Evolutionary conservation across 1,140 invertebrate species (phyloP).

Genomic region (Papilio glaucus): DNA sequence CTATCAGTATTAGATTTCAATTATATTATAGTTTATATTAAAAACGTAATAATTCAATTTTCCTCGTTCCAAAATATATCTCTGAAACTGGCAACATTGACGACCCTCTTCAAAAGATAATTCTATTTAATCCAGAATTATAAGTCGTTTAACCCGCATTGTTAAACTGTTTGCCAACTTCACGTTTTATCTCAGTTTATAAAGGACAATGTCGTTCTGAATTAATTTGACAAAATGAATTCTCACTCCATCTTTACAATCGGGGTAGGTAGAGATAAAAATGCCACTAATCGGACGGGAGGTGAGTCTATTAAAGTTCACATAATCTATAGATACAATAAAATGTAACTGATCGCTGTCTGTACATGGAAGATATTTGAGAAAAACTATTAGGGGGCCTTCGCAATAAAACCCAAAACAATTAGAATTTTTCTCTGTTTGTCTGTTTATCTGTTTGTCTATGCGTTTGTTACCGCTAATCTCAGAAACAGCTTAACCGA

Average conservation of each 20-base stretch:
- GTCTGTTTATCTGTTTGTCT: no score
- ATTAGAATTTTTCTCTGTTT: no score
- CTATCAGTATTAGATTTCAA: background rate
- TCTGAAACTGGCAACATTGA: background rate
- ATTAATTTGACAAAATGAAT: slow-evolving; percentile 9
- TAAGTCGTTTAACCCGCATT: slow-evolving; percentile 13
- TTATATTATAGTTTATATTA: background rate
- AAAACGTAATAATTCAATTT: background rate
- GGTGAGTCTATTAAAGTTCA: no score
- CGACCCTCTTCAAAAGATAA: slow-evolving; percentile 2
- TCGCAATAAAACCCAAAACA: no score
- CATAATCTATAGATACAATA: no score
- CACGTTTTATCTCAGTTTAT: slow-evolving; percentile 8
- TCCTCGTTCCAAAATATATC: background rate
- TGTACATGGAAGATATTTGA: no score
- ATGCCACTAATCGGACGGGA: no score
- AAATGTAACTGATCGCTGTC: no score
- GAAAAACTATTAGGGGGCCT: no score
- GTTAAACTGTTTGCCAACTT: slow-evolving; percentile 17
- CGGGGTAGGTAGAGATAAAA: background rate
- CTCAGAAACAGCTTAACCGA: no score
- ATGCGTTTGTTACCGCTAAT: no score
- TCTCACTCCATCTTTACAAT: background rate
- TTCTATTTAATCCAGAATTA: slow-evolving; percentile 10
- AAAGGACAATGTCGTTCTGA: background rate